Evolutionary conservation across 2,113 vertebrate genomes (phyloP), one percentile per base, ranked within the genome.

Genomic region (Trematocara unimaculatum): DNA sequence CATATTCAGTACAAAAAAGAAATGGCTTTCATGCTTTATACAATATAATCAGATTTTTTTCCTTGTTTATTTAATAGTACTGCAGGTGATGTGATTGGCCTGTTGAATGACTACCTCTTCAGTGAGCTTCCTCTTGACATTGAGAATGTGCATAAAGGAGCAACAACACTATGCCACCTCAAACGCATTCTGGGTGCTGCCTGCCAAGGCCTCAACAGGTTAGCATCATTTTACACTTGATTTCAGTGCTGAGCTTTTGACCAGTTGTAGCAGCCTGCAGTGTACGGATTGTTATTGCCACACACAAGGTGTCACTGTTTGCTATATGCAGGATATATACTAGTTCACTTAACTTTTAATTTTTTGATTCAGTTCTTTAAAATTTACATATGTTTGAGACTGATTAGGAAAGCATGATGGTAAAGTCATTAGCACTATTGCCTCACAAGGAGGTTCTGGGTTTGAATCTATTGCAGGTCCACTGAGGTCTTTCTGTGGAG

Each of bases 171-270:
- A 4, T 93, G 77, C 2, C 95, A 96, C 60, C 95, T 98, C 82
- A 96, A 96, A 89, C 93, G 92, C 0, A 95, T 95, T 0, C 94
- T 98, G 4, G 94, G 95, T 81, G 94, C 86, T 0, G 95, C 94
- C 18, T 98, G 97, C 91, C 93, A 95, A 33, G 95, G 95, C 1
- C 93, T 98, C 33, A 96, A 97, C 95, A 97, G 96, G 97, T 94
- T n/a, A 86, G 79, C 58, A 4, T 85, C 2, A 26, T 18, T 4
- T 1, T 35, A 13, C 13, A 49, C 31, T 38, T 54, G 18, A 49
- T 45, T 7, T 77, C 26, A 72, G 4, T 15, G 6, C 42, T 74
- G 6, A 72, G 26, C 7, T 5, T 1, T 31, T 20, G 26, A 11
- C 33, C 38, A 49, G 74, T 33, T 45, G 47, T 49, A 13, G 42